Evolutionary conservation across 1,140 invertebrate species (phyloP).

Genomic region (Bombus affinis): DNA sequence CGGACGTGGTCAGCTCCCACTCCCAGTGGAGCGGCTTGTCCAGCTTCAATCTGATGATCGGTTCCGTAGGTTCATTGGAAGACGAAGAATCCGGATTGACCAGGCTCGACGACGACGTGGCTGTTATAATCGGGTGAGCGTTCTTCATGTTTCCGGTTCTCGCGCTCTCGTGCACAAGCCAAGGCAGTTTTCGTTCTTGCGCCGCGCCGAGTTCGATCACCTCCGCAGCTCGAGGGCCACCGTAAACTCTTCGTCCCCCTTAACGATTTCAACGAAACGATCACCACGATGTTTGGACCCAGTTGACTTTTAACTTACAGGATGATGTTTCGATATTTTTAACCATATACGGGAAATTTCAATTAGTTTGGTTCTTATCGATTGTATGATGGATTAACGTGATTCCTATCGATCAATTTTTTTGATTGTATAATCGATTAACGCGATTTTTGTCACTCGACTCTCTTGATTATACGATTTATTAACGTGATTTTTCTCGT

Average conservation of each 20-base stretch:
- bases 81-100: constrained; percentile 52
- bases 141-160: constrained; percentile 66
- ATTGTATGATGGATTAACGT: too few species aligned
- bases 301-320: background rate
- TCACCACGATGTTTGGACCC: background rate
- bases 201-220: background rate
- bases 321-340: background rate
- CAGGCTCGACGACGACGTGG: constrained; percentile 53
- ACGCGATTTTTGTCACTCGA: too few species aligned
- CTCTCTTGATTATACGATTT: too few species aligned
- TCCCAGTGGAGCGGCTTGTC: constrained; percentile 77
- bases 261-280: background rate
- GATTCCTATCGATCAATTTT: background rate
- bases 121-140: constrained; percentile 67
- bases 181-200: background rate
- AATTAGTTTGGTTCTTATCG: too few species aligned
- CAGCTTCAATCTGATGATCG: constrained; percentile 73
- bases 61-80: constrained; percentile 55
- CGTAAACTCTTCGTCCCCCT: background rate
- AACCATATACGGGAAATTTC: too few species aligned
- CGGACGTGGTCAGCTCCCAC: constrained; percentile 77
- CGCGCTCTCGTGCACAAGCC: background rate
- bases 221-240: background rate
- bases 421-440: too few species aligned
- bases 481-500: too few species aligned